Conservation (phyloP, 2,888 invertebrate species). For the Gnatocerus cornutus region DNA sequence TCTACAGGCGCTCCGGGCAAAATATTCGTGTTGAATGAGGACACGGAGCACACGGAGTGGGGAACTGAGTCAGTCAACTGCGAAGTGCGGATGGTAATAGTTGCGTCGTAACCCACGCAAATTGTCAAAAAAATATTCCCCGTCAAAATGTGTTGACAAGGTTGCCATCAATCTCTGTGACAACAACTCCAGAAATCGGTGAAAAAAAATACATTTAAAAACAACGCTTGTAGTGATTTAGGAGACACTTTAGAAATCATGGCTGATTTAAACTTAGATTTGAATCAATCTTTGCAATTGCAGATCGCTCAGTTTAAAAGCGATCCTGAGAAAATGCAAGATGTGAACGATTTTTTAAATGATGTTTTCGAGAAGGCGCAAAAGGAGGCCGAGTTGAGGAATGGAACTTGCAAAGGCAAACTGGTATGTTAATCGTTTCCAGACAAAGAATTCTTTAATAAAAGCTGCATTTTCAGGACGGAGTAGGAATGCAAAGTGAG, state of each 20-base stretch:
- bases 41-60: conserved; percentile 21
- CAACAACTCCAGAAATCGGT: not conserved
- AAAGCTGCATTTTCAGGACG: conserved; percentile 60
- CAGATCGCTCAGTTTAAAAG: conserved; percentile 68
- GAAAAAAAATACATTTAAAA: not conserved
- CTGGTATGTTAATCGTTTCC: conserved; percentile 60
- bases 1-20: conserved; percentile 43
- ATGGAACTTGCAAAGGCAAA: conserved; percentile 63
- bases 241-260: conserved; percentile 55
- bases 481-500: conserved; percentile 67
- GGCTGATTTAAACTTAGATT: conserved; percentile 64
- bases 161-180: not conserved
- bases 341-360: conserved; percentile 68
- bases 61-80: conserved; percentile 38
- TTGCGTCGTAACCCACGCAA: conserved; percentile 16
- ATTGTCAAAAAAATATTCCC: conserved; percentile 10
- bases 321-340: conserved; percentile 69
- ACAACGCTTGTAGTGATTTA: not conserved
- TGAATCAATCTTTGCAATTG: conserved; percentile 64
- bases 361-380: conserved; percentile 68
- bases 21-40: conserved; percentile 40
- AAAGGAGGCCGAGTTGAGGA: conserved; percentile 65
- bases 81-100: conserved; percentile 17
- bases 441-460: conserved; percentile 20
- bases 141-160: conserved; percentile 27